A percentile compares a stretch with the other conserved stretches of the same genome.
Conservation (phyloP, 2,113 vertebrate genomes). For the Haemorhous mexicanus region DNA sequence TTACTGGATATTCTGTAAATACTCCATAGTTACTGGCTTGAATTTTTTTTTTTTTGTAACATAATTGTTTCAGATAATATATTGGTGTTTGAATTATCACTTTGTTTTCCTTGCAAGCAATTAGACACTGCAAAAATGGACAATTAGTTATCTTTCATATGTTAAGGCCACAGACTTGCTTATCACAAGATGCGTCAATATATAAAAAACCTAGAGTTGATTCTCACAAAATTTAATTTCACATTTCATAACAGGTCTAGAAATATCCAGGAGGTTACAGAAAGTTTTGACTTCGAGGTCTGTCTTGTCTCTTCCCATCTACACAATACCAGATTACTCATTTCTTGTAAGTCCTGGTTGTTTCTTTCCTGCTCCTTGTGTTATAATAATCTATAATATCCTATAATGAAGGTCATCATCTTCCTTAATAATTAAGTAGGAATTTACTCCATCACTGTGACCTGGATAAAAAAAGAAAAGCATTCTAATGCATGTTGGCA, state of each 20-base stretch:
- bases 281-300: neutral
- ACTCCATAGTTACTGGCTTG: neutral
- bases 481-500: neutral
- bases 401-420: neutral
- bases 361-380: neutral
- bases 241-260: neutral
- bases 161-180: neutral
- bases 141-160: neutral
- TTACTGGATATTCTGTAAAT: neutral
- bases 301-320: neutral
- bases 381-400: neutral
- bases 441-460: neutral
- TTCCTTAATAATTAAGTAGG: slow-evolving; percentile 5
- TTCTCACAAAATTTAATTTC: neutral
- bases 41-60: neutral
- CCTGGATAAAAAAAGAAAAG: neutral
- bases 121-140: neutral
- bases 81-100: neutral
- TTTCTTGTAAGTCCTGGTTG: neutral
- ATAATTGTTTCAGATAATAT: neutral
- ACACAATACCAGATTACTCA: neutral
- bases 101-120: neutral
- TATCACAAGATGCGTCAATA: neutral
- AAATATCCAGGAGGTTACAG: neutral
- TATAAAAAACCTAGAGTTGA: neutral